Percentiles rank a stretch among this genome's conserved stretches.
Evolutionary conservation across 2,797 vertebrate species (phyloP).

Genomic region (Micropoecilia bifurca): DNA sequence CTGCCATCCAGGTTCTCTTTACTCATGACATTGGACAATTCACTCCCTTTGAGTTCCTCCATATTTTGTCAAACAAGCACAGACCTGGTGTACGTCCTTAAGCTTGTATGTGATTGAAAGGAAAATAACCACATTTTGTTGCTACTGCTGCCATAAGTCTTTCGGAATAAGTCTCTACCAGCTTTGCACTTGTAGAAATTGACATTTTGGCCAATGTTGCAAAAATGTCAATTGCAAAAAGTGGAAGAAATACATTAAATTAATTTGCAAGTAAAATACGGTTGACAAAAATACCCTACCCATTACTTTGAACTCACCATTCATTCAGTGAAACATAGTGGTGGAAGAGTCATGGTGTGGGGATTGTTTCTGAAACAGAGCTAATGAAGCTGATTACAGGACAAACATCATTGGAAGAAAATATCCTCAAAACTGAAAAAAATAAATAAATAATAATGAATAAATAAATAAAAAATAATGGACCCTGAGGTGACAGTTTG

Average conservation of each 20-base stretch:
- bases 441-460: neutral
- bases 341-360: neutral
- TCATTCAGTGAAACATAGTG: neutral
- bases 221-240: neutral
- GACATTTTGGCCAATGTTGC: neutral
- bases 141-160: neutral
- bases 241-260: neutral
- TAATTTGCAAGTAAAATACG: neutral
- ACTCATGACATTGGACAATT: conserved; percentile 1
- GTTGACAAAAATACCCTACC: neutral
- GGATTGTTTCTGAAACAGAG: neutral
- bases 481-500: neutral
- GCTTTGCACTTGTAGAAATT: too few species aligned
- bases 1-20: conserved; percentile 15
- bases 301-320: neutral
- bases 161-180: neutral
- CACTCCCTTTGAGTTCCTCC: neutral
- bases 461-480: neutral
- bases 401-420: neutral
- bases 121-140: neutral
- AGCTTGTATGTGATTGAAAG: neutral
- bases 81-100: neutral
- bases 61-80: neutral
- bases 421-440: neutral
- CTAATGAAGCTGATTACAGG: neutral